Evolutionary conservation across 2,113 vertebrate genomes (phyloP).

Genomic region (Protobothrops mucrosquamatus): DNA sequence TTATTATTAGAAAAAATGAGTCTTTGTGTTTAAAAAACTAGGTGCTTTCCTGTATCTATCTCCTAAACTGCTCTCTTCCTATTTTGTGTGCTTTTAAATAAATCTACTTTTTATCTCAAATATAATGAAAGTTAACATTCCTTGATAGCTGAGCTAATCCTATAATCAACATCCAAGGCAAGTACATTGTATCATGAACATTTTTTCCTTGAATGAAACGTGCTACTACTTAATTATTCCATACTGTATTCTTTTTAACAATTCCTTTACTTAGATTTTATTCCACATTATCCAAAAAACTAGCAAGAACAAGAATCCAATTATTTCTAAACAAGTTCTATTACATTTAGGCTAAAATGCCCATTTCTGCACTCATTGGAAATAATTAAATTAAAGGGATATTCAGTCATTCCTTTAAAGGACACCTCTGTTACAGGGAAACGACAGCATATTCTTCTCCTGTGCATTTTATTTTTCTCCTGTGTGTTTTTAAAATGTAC

Average conservation of each 20-base stretch:
- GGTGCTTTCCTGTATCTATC: neutral
- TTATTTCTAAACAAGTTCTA: neutral
- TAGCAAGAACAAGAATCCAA: neutral
- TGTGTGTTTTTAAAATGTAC: neutral
- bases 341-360: neutral
- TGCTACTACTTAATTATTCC: neutral
- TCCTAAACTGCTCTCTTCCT: neutral
- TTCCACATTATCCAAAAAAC: neutral
- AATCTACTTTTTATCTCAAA: neutral
- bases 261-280: neutral
- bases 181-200: neutral
- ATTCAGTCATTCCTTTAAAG: neutral
- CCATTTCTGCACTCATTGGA: neutral
- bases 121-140: neutral
- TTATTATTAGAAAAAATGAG: neutral
- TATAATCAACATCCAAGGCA: neutral
- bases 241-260: neutral
- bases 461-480: neutral
- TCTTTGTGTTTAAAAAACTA: neutral
- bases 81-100: neutral
- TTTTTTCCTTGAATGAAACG: neutral
- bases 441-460: neutral
- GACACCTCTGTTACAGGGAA: neutral
- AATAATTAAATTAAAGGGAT: neutral
- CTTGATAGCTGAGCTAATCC: neutral